Conservation (phyloP, 2,797 vertebrate species). For the Alca torda region DNA sequence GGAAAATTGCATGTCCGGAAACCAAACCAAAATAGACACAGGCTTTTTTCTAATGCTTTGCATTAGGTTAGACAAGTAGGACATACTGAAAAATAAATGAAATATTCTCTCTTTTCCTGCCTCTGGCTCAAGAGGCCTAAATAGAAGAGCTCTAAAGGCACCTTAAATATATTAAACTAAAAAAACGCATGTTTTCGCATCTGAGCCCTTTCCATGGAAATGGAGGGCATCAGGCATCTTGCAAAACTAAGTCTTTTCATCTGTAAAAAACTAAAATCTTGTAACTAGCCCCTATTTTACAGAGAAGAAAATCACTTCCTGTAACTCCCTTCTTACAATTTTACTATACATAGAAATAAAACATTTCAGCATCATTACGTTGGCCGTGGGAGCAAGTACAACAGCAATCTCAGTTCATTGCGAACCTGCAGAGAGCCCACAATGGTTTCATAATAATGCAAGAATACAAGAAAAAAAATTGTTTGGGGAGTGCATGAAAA, state of each 20-base stretch:
- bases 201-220: neutral
- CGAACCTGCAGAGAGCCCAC: accelerated
- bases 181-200: neutral
- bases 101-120: neutral
- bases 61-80: neutral
- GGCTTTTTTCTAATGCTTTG: neutral
- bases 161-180: neutral
- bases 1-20: neutral
- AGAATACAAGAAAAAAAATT: neutral
- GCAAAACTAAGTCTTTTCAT: neutral
- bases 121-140: neutral
- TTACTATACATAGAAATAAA: neutral
- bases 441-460: neutral
- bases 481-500: neutral
- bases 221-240: neutral
- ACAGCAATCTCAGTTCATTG: neutral
- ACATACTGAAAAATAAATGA: neutral
- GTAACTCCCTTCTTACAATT: neutral
- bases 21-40: neutral
- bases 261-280: neutral
- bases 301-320: neutral
- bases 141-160: neutral
- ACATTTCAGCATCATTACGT: neutral
- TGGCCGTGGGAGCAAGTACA: neutral
- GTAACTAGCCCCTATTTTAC: neutral